Evolutionary conservation across 2,888 invertebrate genomes (phyloP).

Genomic region (Stenodema calcarata): DNA sequence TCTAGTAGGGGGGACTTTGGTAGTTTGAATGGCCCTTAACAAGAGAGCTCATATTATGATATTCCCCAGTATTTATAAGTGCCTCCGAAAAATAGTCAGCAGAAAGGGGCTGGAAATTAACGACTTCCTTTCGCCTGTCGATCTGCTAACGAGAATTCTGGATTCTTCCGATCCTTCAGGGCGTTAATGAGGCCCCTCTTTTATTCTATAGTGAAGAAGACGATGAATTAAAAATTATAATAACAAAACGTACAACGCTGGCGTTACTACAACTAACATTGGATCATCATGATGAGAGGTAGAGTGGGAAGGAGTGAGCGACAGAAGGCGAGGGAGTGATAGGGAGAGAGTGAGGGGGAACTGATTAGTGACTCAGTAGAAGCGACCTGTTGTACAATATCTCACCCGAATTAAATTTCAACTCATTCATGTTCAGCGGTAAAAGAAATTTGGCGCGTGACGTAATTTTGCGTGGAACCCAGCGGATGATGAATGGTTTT

Average conservation of each 20-base stretch:
- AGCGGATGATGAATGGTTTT: too few relatives aligned
- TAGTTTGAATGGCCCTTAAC: not conserved
- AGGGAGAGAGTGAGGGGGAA: not conserved
- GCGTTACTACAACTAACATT: not conserved
- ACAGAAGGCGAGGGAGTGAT: too few relatives aligned
- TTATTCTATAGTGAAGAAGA: not conserved
- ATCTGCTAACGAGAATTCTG: not conserved
- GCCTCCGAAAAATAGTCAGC: not conserved
- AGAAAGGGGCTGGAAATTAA: not conserved
- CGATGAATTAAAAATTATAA: not conserved
- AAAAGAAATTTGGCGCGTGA: too few relatives aligned
- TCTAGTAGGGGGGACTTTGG: too few relatives aligned
- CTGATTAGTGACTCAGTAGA: too few relatives aligned
- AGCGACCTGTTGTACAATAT: too few relatives aligned
- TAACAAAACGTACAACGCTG: too few relatives aligned
- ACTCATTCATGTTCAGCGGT: too few relatives aligned
- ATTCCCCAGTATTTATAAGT: not conserved
- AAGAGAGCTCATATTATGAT: not conserved
- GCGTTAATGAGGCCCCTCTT: slow-evolving; percentile 1
- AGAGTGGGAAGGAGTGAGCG: not conserved
- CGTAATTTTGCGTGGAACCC: too few relatives aligned
- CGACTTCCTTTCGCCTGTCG: not conserved
- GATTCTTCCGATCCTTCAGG: slow-evolving; percentile 11
- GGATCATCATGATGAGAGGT: not conserved
- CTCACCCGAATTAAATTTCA: too few relatives aligned